phyloP scores from a whole-genome alignment of 2,113 vertebrate genomes.

The Tupaia chinensis region DNA sequence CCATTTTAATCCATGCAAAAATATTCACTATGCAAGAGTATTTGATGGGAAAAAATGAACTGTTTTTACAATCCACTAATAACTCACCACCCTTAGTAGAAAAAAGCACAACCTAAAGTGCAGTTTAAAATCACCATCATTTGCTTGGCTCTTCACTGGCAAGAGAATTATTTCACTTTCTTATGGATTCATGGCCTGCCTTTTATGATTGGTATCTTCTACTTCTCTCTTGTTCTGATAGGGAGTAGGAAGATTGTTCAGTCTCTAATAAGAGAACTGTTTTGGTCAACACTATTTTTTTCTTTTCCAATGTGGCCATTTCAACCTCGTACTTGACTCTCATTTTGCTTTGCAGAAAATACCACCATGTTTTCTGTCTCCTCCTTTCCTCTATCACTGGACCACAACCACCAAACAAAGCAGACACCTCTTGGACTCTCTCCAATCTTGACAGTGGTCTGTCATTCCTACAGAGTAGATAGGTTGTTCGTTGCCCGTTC shows the following conservation, averaged over 20 bases:
- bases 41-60: neutral
- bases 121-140: fast-evolving
- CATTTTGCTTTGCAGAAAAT: neutral
- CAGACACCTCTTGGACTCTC: neutral
- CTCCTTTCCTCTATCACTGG: neutral
- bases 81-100: neutral
- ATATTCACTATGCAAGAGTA: neutral
- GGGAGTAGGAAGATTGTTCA: neutral
- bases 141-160: neutral
- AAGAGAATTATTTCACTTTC: fast-evolving
- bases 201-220: neutral
- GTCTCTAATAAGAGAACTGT: neutral
- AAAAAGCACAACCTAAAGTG: neutral
- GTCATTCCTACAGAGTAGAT: neutral
- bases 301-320: neutral
- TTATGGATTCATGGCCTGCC: neutral
- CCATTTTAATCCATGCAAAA: neutral
- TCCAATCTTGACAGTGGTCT: neutral
- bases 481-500: neutral
- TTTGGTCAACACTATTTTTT: neutral
- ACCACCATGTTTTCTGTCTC: neutral
- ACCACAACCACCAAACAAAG: neutral
- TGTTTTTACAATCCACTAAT: neutral
- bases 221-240: neutral
- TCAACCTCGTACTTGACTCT: neutral